phyloP scores from a whole-genome alignment of 2,888 invertebrate species.

The Lumbricus terrestris region DNA sequence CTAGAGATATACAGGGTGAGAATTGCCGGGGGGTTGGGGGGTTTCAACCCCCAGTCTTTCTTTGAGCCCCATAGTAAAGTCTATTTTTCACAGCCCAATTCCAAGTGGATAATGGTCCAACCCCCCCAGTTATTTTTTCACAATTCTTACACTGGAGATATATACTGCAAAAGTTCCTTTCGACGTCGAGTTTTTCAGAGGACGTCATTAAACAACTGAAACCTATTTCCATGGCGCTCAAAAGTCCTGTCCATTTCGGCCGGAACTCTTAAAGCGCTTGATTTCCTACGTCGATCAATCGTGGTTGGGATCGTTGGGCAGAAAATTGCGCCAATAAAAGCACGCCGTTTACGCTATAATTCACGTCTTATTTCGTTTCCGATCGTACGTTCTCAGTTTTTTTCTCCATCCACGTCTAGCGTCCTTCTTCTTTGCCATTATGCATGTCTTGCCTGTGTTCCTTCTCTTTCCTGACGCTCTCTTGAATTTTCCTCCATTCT shows the following conservation, averaged over 20 bases:
- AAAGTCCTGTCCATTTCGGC: neutral
- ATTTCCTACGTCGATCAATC: neutral
- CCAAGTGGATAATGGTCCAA: too few species aligned
- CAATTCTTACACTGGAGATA: neutral
- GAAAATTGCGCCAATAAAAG: neutral
- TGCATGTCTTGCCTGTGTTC: neutral
- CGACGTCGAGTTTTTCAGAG: too few species aligned
- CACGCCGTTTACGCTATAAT: too few species aligned
- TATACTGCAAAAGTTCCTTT: too few species aligned
- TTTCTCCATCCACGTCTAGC: neutral
- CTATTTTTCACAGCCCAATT: too few species aligned
- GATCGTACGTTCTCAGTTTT: neutral
- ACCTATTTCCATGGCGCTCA: too few species aligned
- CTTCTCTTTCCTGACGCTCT: neutral
- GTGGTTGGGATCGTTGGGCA: neutral
- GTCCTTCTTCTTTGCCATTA: neutral
- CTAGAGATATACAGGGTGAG: neutral
- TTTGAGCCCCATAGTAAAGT: too few species aligned
- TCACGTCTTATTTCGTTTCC: neutral
- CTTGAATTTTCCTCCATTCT: too few species aligned
- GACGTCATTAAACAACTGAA: too few species aligned
- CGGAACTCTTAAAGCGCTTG: neutral
- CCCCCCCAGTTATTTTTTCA: too few species aligned
- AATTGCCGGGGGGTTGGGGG: too few species aligned
- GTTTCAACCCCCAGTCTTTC: too few species aligned